Evolutionary conservation across 2,888 invertebrate genomes (phyloP).

Genomic region (Carabus problematicus): DNA sequence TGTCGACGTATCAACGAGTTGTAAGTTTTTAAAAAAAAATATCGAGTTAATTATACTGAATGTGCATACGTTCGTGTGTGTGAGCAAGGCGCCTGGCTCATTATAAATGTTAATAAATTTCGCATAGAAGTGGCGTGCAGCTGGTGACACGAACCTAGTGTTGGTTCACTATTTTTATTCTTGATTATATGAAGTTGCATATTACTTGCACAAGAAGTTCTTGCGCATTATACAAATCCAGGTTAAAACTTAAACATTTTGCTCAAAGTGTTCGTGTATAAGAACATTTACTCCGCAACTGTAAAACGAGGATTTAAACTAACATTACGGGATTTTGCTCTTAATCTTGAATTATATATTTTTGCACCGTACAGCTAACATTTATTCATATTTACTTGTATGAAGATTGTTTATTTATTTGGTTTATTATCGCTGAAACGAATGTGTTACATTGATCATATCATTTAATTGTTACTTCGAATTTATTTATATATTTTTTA

Average conservation of each 20-base stretch:
- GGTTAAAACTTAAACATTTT: conserved; percentile 38
- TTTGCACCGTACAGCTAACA: too few relatives aligned
- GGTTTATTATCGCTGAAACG: too few relatives aligned
- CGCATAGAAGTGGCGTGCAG: conserved; percentile 8
- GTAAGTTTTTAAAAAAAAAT: background rate
- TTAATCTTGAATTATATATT: too few relatives aligned
- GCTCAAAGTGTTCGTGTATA: background rate
- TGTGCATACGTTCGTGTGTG: conserved; percentile 9
- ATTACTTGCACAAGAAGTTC: conserved; percentile 30
- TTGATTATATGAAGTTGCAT: conserved; percentile 38
- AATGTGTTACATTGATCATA: too few relatives aligned
- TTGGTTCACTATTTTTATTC: conserved; percentile 27
- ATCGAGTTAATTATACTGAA: conserved; percentile 16
- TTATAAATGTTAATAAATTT: conserved; percentile 31
- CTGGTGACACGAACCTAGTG: conserved; percentile 16
- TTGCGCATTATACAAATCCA: conserved; percentile 38
- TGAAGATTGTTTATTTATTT: too few relatives aligned
- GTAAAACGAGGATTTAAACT: too few relatives aligned
- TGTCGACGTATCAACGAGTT: background rate
- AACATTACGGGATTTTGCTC: too few relatives aligned
- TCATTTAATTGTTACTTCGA: too few relatives aligned
- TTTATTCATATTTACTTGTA: too few relatives aligned
- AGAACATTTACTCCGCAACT: too few relatives aligned
- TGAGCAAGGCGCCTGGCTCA: conserved; percentile 13
- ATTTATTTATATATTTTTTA: too few relatives aligned